A percentile compares a stretch with the other conserved stretches of the same genome.
Conservation (phyloP, 2,113 vertebrate genomes). For the Dicaeum eximium region DNA sequence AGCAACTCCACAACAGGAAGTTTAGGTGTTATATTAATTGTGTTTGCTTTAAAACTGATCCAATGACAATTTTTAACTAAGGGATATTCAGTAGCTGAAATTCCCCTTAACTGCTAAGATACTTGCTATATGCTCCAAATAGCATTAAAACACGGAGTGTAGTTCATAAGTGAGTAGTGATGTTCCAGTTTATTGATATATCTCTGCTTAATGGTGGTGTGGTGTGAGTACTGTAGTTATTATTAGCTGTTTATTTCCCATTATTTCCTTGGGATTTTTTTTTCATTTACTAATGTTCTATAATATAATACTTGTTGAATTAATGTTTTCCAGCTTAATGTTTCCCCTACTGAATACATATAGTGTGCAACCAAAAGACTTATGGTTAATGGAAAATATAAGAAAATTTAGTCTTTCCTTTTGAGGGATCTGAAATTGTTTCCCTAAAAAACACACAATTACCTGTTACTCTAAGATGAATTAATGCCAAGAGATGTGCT, state of each 20-base stretch:
- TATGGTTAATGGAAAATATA: neutral
- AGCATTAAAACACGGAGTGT: neutral
- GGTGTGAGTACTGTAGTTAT: neutral
- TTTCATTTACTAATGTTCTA: neutral
- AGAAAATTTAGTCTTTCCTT: neutral
- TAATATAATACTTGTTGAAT: neutral
- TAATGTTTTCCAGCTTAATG: neutral
- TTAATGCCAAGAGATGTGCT: neutral
- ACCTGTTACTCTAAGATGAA: neutral
- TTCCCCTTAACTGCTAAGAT: neutral
- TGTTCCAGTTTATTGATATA: neutral
- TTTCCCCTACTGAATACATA: neutral
- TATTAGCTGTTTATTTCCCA: neutral
- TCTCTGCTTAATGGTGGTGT: neutral
- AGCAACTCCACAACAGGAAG: neutral
- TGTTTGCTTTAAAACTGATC: neutral
- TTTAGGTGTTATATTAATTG: neutral
- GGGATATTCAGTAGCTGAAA: neutral
- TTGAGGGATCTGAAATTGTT: neutral
- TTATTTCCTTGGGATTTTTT: neutral
- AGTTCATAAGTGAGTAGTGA: slow-evolving; percentile 14
- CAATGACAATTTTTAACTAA: neutral
- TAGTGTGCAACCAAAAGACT: neutral
- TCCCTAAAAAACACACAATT: neutral
- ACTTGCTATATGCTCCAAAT: neutral